phyloP scores from a whole-genome alignment of 2,888 invertebrate genomes.

The Lasioglossum calceatum region DNA sequence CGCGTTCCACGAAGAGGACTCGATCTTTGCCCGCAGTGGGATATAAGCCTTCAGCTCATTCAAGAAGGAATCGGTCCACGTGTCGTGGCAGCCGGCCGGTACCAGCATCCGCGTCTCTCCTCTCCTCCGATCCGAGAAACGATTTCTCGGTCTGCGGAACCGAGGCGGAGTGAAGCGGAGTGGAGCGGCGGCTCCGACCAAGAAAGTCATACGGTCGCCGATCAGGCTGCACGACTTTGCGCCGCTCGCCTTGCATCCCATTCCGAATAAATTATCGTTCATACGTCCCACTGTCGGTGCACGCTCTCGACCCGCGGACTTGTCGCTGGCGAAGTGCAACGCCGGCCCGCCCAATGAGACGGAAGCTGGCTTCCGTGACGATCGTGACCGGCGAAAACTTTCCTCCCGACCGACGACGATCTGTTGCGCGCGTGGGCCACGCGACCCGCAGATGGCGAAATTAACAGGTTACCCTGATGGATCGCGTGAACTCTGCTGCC shows the following conservation, averaged over 20 bases:
- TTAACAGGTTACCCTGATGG: not conserved
- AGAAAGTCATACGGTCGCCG: conserved; percentile 63
- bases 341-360: conserved; percentile 67
- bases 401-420: not conserved
- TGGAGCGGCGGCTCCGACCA: conserved; percentile 43
- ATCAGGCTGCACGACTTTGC: conserved; percentile 69
- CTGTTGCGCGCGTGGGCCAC: not conserved
- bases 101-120: conserved; percentile 18
- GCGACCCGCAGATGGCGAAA: not conserved
- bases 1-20: conserved; percentile 45
- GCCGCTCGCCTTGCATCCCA: conserved; percentile 62
- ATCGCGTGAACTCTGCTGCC: not conserved
- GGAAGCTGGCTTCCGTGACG: conserved; percentile 68
- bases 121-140: conserved; percentile 65
- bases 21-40: conserved; percentile 23
- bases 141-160: conserved; percentile 73
- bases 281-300: conserved; percentile 57
- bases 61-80: conserved; percentile 52
- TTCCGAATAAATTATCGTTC: conserved; percentile 71
- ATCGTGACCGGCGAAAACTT: conserved; percentile 52
- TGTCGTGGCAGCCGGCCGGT: conserved; percentile 31
- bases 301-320: conserved; percentile 47
- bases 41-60: conserved; percentile 17
- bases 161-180: conserved; percentile 1
- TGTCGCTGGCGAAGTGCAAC: conserved; percentile 65